Evolutionary conservation across 2,113 vertebrate species (phyloP).

Genomic region (Lagopus muta): DNA sequence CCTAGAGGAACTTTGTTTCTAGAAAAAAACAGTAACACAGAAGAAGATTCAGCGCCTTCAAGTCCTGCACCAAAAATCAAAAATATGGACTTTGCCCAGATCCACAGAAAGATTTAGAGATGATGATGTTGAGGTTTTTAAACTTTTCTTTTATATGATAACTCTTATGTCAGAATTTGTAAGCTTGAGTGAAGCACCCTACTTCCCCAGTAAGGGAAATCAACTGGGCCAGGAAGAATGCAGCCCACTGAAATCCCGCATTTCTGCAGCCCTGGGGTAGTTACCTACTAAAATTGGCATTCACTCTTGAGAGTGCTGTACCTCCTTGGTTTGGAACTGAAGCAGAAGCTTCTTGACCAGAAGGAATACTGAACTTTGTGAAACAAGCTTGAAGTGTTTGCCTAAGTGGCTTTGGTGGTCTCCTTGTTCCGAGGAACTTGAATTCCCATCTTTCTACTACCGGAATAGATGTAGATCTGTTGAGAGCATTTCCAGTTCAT

Average conservation of each 20-base stretch:
- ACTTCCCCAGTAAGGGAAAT: background rate
- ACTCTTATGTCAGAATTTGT: background rate
- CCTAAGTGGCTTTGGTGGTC: background rate
- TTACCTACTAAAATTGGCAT: background rate
- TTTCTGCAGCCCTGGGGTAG: background rate
- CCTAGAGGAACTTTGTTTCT: background rate
- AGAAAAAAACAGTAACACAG: background rate
- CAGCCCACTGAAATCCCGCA: background rate
- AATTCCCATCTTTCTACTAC: background rate
- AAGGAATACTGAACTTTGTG: background rate
- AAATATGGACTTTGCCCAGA: background rate
- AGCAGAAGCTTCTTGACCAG: background rate
- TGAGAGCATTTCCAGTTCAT: background rate
- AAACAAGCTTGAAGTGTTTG: background rate
- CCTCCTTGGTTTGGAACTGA: background rate
- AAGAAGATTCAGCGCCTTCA: background rate
- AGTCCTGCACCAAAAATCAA: background rate
- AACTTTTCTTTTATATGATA: background rate
- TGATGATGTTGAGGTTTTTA: background rate
- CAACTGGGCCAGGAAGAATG: background rate
- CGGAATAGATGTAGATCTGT: background rate
- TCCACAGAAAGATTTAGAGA: no score
- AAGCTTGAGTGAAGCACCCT: background rate
- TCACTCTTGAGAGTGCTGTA: background rate
- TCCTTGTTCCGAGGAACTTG: background rate